A percentile compares a stretch with the other conserved stretches of the same genome.
These are phyloP conservation scores for Climacteris rufus DNA, from an alignment of 2,113 vertebrate genomes.

Conservation along the genomic window DNA sequence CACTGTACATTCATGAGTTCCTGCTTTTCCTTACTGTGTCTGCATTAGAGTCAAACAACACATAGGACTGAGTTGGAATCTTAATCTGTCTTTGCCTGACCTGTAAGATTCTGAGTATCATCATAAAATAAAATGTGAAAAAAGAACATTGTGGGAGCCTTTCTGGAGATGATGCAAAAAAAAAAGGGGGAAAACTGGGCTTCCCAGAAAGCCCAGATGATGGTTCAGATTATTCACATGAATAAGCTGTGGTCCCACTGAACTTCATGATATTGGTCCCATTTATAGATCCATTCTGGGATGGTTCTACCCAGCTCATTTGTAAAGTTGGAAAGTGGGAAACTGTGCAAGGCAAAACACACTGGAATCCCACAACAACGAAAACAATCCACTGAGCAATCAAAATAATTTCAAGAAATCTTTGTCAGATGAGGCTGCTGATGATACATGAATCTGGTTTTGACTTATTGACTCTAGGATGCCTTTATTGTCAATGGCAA, in stretches of 20 bases:
- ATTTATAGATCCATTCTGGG: neutral
- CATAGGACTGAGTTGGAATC: neutral
- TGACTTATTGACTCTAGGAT: neutral
- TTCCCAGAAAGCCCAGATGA: neutral
- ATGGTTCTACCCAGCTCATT: neutral
- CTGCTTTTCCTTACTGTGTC: neutral
- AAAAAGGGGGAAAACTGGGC: neutral
- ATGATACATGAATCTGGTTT: neutral
- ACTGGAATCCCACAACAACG: neutral
- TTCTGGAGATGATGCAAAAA: neutral
- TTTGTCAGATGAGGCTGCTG: neutral
- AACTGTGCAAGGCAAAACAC: neutral
- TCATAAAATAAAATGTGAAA: neutral
- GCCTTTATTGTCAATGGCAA: neutral
- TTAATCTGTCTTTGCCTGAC: neutral
- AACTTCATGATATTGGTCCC: neutral
- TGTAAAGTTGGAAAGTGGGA: neutral
- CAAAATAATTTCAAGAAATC: neutral
- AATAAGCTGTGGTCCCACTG: neutral
- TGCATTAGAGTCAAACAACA: neutral
- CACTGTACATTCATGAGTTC: neutral
- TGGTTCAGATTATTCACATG: neutral
- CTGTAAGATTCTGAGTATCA: neutral
- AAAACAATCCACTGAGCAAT: neutral
- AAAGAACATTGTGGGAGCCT: neutral